phyloP scores from a whole-genome alignment of 2,888 invertebrate genomes.

The Theodoxus fluviatilis region DNA sequence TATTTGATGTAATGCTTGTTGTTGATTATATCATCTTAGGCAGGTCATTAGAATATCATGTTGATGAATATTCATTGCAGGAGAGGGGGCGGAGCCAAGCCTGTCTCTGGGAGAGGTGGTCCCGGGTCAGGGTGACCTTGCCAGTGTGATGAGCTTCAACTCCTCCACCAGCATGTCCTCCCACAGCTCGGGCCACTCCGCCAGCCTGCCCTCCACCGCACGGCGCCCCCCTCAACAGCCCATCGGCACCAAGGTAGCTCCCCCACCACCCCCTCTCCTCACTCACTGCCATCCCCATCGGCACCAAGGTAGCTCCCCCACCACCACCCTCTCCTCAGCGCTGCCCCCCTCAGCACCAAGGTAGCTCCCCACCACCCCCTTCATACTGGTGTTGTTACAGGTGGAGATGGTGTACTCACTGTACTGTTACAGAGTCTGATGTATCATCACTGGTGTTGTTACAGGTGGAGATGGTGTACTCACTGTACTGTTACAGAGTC shows the following conservation, averaged over 20 bases:
- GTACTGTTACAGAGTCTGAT: too few relatives aligned
- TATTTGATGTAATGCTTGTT: too few relatives aligned
- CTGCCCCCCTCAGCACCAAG: too few relatives aligned
- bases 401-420: too few relatives aligned
- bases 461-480: too few relatives aligned
- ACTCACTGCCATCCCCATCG: constrained; percentile 41
- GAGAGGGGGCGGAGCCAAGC: neutral
- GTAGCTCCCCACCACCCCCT: too few relatives aligned
- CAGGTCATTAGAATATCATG: too few relatives aligned
- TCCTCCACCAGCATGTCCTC: constrained; percentile 66
- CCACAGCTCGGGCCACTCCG: constrained; percentile 32
- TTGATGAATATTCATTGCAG: too few relatives aligned
- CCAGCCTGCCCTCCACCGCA: constrained; percentile 14
- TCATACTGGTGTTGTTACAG: too few relatives aligned
- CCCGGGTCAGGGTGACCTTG: constrained; percentile 66
- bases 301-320: constrained; percentile 42
- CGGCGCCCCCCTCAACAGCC: neutral
- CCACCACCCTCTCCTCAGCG: neutral
- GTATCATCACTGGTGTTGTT: too few relatives aligned
- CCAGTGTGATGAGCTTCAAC: constrained; percentile 74
- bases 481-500: too few relatives aligned
- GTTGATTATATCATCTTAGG: too few relatives aligned
- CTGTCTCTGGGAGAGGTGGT: constrained; percentile 8
- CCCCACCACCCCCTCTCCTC: constrained; percentile 25
- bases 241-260: constrained; percentile 20